Percentiles rank a stretch among this genome's conserved stretches.
Evolutionary conservation across 2,888 invertebrate genomes (phyloP).

Genomic region (Euclidia mi): DNA sequence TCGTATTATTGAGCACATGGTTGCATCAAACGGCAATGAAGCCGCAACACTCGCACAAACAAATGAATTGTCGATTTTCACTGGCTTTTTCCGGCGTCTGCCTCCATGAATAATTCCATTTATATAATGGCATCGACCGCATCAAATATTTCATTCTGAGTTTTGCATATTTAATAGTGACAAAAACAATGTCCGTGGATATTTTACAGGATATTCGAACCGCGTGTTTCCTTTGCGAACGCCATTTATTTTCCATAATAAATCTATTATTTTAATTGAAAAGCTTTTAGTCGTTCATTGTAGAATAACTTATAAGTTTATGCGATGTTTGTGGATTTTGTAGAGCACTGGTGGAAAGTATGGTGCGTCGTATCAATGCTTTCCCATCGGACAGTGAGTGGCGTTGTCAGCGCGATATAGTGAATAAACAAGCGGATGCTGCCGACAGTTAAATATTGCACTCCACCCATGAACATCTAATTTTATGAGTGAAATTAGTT

Average conservation of each 20-base stretch:
- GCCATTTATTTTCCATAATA: constrained; percentile 60
- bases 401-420: constrained; percentile 72
- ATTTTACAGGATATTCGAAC: constrained; percentile 60
- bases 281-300: constrained; percentile 45
- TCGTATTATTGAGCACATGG: constrained; percentile 62
- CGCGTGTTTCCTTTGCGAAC: constrained; percentile 57
- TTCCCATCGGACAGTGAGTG: constrained; percentile 65
- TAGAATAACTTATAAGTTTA: constrained; percentile 21
- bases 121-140: constrained; percentile 84
- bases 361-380: constrained; percentile 26
- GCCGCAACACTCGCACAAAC: constrained; percentile 80
- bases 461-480: constrained; percentile 88
- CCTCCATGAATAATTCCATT: constrained; percentile 86
- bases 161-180: constrained; percentile 86
- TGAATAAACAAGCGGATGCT: constrained; percentile 79
- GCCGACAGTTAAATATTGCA: constrained; percentile 85
- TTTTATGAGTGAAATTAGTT: constrained; percentile 89
- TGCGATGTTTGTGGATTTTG: constrained; percentile 12
- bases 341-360: constrained; percentile 29
- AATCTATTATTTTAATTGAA: constrained; percentile 56
- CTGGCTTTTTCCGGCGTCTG: constrained; percentile 83
- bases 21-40: constrained; percentile 74
- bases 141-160: constrained; percentile 86
- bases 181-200: constrained; percentile 80
- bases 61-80: constrained; percentile 85